Evolutionary conservation across 2,888 invertebrate genomes (phyloP).

Genomic region (Anthophora plumipes): DNA sequence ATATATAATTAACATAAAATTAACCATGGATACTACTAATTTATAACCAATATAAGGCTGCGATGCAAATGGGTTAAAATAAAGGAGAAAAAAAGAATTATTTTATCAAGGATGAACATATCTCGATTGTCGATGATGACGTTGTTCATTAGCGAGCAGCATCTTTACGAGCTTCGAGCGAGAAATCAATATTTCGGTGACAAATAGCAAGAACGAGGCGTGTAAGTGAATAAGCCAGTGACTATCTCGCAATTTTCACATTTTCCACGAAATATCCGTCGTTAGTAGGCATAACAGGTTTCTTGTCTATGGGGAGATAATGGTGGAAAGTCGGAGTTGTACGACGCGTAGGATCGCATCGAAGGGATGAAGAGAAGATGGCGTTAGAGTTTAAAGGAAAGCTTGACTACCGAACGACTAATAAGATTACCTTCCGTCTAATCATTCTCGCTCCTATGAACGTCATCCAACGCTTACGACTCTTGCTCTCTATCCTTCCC

Average conservation of each 20-base stretch:
- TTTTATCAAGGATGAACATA: neutral
- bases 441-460: slow-evolving; percentile 64
- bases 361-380: slow-evolving; percentile 19
- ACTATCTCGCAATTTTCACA: slow-evolving; percentile 36
- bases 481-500: neutral
- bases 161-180: neutral
- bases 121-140: too few species aligned
- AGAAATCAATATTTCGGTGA: neutral
- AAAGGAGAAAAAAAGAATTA: neutral
- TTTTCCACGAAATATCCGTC: slow-evolving; percentile 51
- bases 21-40: too few species aligned
- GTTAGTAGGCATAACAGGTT: slow-evolving; percentile 46
- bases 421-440: slow-evolving; percentile 73
- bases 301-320: slow-evolving; percentile 51
- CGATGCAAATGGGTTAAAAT: too few species aligned
- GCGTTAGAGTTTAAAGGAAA: slow-evolving; percentile 66
- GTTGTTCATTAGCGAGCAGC: neutral
- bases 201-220: slow-evolving; percentile 3
- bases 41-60: too few species aligned
- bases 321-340: slow-evolving; percentile 13
- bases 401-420: slow-evolving; percentile 73
- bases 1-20: too few species aligned
- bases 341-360: slow-evolving; percentile 17
- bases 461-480: slow-evolving; percentile 37
- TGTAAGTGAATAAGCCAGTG: slow-evolving; percentile 29